Conservation (phyloP, 2,113 vertebrate species). For the Amblyornis subalaris region DNA sequence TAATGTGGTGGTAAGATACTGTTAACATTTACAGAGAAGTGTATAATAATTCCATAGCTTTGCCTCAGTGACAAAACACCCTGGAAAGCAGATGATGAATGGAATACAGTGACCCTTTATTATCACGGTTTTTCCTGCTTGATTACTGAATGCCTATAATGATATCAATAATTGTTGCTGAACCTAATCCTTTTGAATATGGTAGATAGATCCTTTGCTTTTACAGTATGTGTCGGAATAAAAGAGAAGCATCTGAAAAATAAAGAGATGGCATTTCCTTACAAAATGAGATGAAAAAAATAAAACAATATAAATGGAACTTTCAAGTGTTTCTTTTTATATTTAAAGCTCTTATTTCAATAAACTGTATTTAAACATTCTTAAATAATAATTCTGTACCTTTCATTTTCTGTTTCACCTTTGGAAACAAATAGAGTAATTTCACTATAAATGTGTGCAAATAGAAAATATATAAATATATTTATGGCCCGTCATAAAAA, state of each 20-base stretch:
- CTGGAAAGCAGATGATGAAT: not conserved
- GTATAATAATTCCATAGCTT: not conserved
- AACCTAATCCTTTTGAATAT: constrained; percentile 1
- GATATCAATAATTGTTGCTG: not conserved
- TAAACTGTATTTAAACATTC: constrained; percentile 70
- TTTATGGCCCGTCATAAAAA: constrained; percentile 71
- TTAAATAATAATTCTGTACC: constrained; percentile 77
- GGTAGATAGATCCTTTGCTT: not conserved
- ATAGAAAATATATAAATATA: constrained; percentile 74
- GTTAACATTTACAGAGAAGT: constrained; percentile 45
- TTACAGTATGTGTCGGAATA: constrained; percentile 13
- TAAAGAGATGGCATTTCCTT: constrained; percentile 48
- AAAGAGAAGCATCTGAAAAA: constrained; percentile 36
- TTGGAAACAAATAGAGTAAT: constrained; percentile 75
- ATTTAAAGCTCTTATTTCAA: constrained; percentile 71
- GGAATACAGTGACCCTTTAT: not conserved
- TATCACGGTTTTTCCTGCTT: not conserved
- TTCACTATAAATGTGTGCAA: constrained; percentile 85
- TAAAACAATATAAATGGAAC: constrained; percentile 65
- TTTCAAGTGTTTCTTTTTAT: constrained; percentile 65
- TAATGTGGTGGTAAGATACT: not conserved
- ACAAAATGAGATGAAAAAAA: constrained; percentile 75
- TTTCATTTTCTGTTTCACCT: constrained; percentile 56
- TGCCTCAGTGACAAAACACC: constrained; percentile 13
- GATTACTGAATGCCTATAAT: not conserved